Evolutionary conservation across 2,888 invertebrate species (phyloP).

Genomic region (Coecobrya sp.): DNA sequence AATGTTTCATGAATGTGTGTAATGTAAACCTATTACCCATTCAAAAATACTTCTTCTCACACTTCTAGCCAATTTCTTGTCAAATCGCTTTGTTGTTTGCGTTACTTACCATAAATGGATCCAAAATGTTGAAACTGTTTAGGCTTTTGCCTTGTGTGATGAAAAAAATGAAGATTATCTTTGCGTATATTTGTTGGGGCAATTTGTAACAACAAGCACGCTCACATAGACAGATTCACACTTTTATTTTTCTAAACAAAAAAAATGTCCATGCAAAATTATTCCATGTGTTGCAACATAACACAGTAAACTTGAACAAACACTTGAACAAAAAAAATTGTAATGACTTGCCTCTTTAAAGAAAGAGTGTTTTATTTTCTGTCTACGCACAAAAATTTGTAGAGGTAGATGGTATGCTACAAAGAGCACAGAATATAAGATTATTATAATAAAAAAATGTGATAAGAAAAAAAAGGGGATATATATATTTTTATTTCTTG

Average conservation of each 20-base stretch:
- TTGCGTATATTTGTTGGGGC: not conserved
- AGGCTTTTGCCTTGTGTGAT: not conserved
- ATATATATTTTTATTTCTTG: not conserved
- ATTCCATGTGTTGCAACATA: too few species aligned
- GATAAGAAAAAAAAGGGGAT: not conserved
- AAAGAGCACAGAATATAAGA: too few species aligned
- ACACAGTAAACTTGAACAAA: too few species aligned
- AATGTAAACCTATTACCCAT: not conserved
- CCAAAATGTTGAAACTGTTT: conserved; percentile 3
- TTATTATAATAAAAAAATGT: not conserved
- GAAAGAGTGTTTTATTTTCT: too few species aligned
- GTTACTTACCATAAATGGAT: conserved; percentile 27
- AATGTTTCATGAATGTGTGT: too few species aligned
- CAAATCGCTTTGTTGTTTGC: not conserved
- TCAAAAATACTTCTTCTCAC: not conserved
- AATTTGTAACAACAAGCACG: not conserved
- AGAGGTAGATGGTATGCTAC: too few species aligned
- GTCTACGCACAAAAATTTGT: too few species aligned
- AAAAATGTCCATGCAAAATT: not conserved
- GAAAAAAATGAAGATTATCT: not conserved
- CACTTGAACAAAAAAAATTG: too few species aligned
- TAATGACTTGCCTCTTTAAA: too few species aligned
- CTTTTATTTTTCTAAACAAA: too few species aligned
- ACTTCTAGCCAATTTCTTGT: not conserved
- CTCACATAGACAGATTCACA: not conserved